Conservation (phyloP, 2,888 invertebrate genomes). For the Troglohyphantes excavatus region DNA sequence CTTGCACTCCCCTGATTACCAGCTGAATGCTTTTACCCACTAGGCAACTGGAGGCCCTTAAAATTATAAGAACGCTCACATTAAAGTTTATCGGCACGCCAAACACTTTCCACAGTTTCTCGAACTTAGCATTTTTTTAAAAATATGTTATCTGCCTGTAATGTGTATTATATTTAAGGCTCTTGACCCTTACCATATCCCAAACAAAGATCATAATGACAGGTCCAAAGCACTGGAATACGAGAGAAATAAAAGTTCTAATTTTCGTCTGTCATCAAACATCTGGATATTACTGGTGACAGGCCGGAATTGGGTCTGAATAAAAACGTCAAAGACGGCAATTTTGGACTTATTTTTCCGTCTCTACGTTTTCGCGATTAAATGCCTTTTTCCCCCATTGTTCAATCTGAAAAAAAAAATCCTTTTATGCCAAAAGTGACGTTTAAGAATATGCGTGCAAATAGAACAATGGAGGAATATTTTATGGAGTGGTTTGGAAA, state of each 20-base stretch:
- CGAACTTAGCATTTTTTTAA: too few relatives aligned
- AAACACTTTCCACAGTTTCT: too few relatives aligned
- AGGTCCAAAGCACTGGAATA: background rate
- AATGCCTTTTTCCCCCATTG: conserved; percentile 56
- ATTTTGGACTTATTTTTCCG: background rate
- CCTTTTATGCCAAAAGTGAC: conserved; percentile 19
- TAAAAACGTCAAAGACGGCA: background rate
- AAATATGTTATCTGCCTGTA: too few relatives aligned
- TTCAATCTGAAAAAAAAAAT: conserved; percentile 41
- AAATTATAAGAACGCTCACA: too few relatives aligned
- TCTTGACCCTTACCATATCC: background rate
- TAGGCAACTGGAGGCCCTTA: too few relatives aligned
- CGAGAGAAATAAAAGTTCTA: background rate
- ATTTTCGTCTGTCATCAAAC: background rate
- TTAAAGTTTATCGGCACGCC: too few relatives aligned
- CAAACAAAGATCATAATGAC: background rate
- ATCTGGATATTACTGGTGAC: background rate
- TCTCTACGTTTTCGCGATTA: conserved; percentile 11
- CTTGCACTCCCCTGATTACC: too few relatives aligned
- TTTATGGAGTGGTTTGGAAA: background rate
- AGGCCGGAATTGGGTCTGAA: background rate
- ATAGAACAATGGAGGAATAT: background rate
- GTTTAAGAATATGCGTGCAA: background rate
- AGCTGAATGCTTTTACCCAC: too few relatives aligned
- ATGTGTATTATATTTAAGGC: too few relatives aligned